A percentile compares a stretch with the other conserved stretches of the same genome.
phyloP scores from a whole-genome alignment of 2,888 invertebrate species.

The Cancer borealis region DNA sequence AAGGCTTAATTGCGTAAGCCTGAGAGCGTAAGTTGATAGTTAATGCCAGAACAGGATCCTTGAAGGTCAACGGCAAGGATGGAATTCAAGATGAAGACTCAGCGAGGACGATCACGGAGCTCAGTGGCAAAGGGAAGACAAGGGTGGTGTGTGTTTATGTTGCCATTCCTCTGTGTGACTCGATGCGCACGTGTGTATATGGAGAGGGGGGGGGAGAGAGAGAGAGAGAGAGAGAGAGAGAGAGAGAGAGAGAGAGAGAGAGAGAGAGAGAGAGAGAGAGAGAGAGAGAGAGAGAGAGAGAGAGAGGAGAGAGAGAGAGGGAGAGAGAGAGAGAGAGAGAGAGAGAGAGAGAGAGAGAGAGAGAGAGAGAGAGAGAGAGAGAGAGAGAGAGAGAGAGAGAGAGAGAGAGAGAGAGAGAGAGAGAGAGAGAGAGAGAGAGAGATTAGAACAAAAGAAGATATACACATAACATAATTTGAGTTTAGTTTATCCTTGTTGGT shows the following conservation, averaged over 20 bases:
- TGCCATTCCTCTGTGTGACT: not conserved
- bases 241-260: not conserved
- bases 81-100: not conserved
- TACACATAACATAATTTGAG: not conserved
- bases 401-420: not conserved
- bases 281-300: not conserved
- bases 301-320: not conserved
- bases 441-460: not conserved
- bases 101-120: not conserved
- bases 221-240: not conserved
- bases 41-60: slow-evolving; percentile 1
- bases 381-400: not conserved
- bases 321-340: not conserved
- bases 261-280: not conserved
- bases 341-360: slow-evolving; percentile 8
- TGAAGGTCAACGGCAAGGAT: slow-evolving; percentile 1
- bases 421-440: not conserved
- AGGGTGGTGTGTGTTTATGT: not conserved
- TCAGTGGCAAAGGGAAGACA: not conserved
- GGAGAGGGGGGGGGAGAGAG: not conserved
- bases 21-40: not conserved
- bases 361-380: not conserved
- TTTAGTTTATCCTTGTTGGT: not conserved
- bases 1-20: not conserved
- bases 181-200: not conserved